These are phyloP conservation scores for Dryobota labecula DNA, from an alignment of 2,888 invertebrate species.

Conservation along the genomic window DNA sequence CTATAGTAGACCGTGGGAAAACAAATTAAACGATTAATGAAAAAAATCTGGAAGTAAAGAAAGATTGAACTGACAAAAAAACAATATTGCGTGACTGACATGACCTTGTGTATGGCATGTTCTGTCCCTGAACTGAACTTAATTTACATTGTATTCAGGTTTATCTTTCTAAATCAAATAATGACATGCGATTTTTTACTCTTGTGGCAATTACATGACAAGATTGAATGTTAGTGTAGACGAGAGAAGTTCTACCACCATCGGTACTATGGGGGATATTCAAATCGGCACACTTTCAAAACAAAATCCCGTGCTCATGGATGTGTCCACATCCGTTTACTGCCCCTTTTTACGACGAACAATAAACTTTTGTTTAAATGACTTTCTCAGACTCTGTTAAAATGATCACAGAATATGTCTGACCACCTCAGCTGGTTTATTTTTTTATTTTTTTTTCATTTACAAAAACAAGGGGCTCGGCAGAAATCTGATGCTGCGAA, in stretches of 20 bases:
- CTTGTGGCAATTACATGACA: slow-evolving; percentile 8
- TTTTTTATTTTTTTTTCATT: too few relatives aligned
- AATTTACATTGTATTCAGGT: slow-evolving; percentile 44
- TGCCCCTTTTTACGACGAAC: too few relatives aligned
- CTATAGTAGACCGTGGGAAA: slow-evolving; percentile 40
- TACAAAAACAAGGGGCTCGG: too few relatives aligned
- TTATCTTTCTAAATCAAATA: slow-evolving; percentile 43
- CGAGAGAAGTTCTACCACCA: neutral
- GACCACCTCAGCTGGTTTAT: too few relatives aligned
- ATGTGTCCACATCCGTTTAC: too few relatives aligned
- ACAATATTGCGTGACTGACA: slow-evolving; percentile 36
- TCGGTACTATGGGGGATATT: too few relatives aligned
- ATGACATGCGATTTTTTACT: slow-evolving; percentile 31
- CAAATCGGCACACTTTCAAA: too few relatives aligned
- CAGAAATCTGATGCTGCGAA: too few relatives aligned
- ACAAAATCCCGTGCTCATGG: too few relatives aligned
- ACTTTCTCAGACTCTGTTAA: too few relatives aligned
- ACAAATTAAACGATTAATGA: slow-evolving; percentile 25
- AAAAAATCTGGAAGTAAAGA: slow-evolving; percentile 38
- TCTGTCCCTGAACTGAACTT: slow-evolving; percentile 51
- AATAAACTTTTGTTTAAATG: too few relatives aligned
- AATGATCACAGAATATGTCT: too few relatives aligned
- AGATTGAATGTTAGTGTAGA: slow-evolving; percentile 2
- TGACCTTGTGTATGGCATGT: slow-evolving; percentile 37
- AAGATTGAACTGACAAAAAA: slow-evolving; percentile 50